A percentile compares a stretch with the other conserved stretches of the same genome.
These are phyloP conservation scores for Cerastoderma edule DNA, from an alignment of 2,888 invertebrate species.

Conservation along the genomic window DNA sequence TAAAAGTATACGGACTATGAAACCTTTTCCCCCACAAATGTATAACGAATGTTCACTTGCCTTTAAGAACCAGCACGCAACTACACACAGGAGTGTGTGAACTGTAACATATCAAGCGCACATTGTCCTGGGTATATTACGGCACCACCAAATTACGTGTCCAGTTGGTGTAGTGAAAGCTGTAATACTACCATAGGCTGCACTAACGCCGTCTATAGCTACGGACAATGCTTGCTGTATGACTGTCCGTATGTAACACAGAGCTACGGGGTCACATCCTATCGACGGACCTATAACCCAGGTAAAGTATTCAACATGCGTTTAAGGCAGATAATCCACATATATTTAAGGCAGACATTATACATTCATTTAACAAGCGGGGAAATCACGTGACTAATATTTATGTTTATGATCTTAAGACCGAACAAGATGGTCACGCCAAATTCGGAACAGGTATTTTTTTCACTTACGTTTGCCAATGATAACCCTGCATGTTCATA, in stretches of 20 bases:
- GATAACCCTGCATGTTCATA: too few relatives aligned
- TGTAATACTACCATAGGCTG: constrained; percentile 1
- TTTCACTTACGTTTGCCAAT: too few relatives aligned
- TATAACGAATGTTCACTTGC: too few relatives aligned
- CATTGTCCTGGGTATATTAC: neutral
- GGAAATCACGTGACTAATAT: too few relatives aligned
- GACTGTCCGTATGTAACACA: constrained; percentile 1
- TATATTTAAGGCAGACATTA: too few relatives aligned
- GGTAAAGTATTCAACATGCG: neutral
- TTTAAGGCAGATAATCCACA: too few relatives aligned
- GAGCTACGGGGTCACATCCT: neutral
- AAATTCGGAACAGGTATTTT: too few relatives aligned
- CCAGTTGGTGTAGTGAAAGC: neutral
- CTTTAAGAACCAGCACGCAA: constrained; percentile 9
- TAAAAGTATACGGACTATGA: too few relatives aligned
- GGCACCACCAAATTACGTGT: neutral
- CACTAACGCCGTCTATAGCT: neutral
- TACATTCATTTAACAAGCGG: too few relatives aligned
- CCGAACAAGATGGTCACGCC: too few relatives aligned
- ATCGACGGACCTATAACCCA: constrained; percentile 12
- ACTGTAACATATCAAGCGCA: neutral
- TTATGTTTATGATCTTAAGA: too few relatives aligned
- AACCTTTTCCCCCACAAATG: too few relatives aligned
- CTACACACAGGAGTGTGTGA: constrained; percentile 13
- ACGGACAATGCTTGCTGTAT: neutral